These are phyloP conservation scores for Babyrousa celebensis DNA, from an alignment of 2,797 vertebrate genomes.

Conservation along the genomic window DNA sequence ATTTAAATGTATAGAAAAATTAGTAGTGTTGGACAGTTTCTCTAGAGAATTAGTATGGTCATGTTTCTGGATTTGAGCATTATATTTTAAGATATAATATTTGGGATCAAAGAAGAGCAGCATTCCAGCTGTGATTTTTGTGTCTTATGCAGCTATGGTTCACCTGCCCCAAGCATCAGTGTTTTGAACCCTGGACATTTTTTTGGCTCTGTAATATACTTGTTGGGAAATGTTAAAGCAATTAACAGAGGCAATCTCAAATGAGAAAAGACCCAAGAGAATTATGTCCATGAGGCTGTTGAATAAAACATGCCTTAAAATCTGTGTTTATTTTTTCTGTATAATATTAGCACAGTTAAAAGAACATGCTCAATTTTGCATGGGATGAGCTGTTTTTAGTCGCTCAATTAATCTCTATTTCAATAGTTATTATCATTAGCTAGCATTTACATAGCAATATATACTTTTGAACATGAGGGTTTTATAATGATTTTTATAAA, in stretches of 20 bases:
- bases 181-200: slow-evolving; percentile 56
- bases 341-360: slow-evolving; percentile 81
- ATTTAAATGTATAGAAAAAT: slow-evolving; percentile 32
- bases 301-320: slow-evolving; percentile 82
- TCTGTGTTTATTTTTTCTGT: slow-evolving; percentile 65
- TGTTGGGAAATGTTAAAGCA: slow-evolving; percentile 80
- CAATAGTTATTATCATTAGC: slow-evolving; percentile 66
- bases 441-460: slow-evolving; percentile 77
- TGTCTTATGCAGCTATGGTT: slow-evolving; percentile 68
- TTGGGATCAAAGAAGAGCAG: slow-evolving; percentile 56
- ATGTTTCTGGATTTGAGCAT: slow-evolving; percentile 24
- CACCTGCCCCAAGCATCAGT: slow-evolving; percentile 41
- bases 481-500: slow-evolving; percentile 58
- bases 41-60: background rate
- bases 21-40: slow-evolving; percentile 5
- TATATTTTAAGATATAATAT: slow-evolving; percentile 57
- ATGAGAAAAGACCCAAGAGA: slow-evolving; percentile 73
- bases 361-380: slow-evolving; percentile 62
- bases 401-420: slow-evolving; percentile 49
- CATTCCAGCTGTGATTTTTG: slow-evolving; percentile 74
- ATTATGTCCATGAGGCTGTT: slow-evolving; percentile 63
- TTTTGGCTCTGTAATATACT: slow-evolving; percentile 67
- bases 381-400: slow-evolving; percentile 65
- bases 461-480: slow-evolving; percentile 50
- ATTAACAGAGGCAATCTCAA: slow-evolving; percentile 77